Conservation (phyloP, 2,113 vertebrate genomes). For the Ceratotherium simum region DNA sequence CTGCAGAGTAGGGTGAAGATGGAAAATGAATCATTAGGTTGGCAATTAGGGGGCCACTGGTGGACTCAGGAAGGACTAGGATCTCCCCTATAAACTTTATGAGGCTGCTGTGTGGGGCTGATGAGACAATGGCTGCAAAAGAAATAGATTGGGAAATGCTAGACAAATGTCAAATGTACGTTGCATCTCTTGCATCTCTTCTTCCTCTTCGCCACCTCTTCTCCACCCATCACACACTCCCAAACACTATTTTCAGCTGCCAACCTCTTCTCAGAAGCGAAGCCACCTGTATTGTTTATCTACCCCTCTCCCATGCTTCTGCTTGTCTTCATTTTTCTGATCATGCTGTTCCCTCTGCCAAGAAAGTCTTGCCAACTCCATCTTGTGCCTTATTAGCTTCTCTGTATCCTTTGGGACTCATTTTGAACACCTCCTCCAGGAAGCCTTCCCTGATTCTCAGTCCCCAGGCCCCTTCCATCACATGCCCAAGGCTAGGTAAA, state of each 20-base stretch:
- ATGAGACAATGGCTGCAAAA: background rate
- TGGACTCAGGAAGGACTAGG: background rate
- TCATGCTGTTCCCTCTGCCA: background rate
- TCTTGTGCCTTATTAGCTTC: background rate
- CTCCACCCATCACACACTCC: background rate
- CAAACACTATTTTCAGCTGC: background rate
- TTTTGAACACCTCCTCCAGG: background rate
- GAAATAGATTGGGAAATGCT: background rate
- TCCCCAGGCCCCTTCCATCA: accelerated
- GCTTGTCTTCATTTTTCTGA: background rate
- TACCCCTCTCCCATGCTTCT: background rate
- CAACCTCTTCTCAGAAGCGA: background rate
- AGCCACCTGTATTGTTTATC: background rate
- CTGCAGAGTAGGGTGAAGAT: background rate
- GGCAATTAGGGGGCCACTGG: too few relatives aligned
- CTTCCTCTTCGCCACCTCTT: too few relatives aligned
- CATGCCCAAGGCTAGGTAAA: background rate
- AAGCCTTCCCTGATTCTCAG: background rate
- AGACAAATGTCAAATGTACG: background rate
- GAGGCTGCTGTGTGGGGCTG: background rate
- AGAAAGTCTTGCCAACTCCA: background rate
- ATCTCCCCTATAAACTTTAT: background rate
- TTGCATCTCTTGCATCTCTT: background rate
- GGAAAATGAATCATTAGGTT: background rate
- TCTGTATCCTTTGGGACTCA: background rate